phyloP scores from a whole-genome alignment of 1,140 invertebrate species.

The Cotesia typhae region DNA sequence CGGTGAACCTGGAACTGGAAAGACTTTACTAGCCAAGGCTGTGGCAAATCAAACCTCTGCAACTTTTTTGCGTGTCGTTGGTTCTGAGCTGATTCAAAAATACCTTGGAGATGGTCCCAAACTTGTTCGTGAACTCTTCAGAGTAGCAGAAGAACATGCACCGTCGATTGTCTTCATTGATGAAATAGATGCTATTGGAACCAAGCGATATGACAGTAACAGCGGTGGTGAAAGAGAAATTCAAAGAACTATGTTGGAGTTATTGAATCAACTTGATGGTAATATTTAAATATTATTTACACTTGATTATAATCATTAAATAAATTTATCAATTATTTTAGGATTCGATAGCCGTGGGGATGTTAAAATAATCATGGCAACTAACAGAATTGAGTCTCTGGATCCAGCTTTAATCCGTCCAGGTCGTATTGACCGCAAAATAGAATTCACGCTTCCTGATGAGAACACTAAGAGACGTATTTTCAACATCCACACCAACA shows the following conservation, averaged over 20 bases:
- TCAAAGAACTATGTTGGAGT: constrained; percentile 99
- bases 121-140: constrained; percentile 95
- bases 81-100: constrained; percentile 99
- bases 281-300: constrained; percentile 69
- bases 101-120: constrained; percentile 99
- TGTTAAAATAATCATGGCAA: constrained; percentile 97
- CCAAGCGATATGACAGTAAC: constrained; percentile 99
- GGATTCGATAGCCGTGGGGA: constrained; percentile 83
- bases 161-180: constrained; percentile 99
- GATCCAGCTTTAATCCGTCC: constrained; percentile 99
- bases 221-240: constrained; percentile 99
- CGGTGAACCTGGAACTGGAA: constrained; percentile 97
- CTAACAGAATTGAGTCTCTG: constrained; percentile 98
- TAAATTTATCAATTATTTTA: constrained; percentile 33
- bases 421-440: constrained; percentile 98
- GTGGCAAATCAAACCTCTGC: constrained; percentile 99
- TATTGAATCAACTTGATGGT: constrained; percentile 98
- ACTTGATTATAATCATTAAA: constrained; percentile 1
- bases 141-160: constrained; percentile 99
- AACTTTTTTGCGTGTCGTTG: constrained; percentile 97
- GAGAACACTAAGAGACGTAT: constrained; percentile 99
- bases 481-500: constrained; percentile 97
- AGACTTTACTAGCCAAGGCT: constrained; percentile 97
- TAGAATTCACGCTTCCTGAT: constrained; percentile 99
- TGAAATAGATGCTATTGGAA: constrained; percentile 99